Evolutionary conservation across 2,888 invertebrate genomes (phyloP), one percentile per base, ranked within the genome.

Genomic region (Acleris sparsana): DNA sequence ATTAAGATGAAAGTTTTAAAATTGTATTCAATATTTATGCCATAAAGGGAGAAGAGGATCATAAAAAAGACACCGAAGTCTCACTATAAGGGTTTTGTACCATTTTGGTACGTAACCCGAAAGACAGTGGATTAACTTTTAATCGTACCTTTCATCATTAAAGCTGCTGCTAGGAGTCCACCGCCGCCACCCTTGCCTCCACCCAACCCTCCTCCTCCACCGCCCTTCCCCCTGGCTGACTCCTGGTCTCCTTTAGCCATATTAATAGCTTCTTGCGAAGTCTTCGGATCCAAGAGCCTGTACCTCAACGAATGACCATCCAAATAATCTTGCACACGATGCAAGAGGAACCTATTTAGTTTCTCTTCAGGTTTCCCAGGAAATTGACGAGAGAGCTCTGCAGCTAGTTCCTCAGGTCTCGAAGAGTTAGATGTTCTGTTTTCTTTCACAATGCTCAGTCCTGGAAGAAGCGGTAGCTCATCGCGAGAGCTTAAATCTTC

Each of bases 281-380:
- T 94, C 65, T 93, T 87, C 9, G 94, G 93, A 80, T 96, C 95
- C 78, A 96, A 87, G 25, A 97, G 87, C 74, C 95, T 95, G 69
- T 97, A 94, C 63, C 94, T 95, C 72, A 97, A 84, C 0, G 96
- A 94, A 76, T 96, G 96, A 0, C 95, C 95, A 81, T 95, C 95
- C 22, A 97, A 85, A 72, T 96, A 96, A 71, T 94, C 94, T 51
- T 95, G 94, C 13, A 97, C 83, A 20, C 92, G 84, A 71, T 95
- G 95, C 62, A 96, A 75, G 18, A 97, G 90, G 75, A 95, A 96
- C 3, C 95, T 94, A 77, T 97, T 96, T 13, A 97, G 83, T 20
- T 96, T 94, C 63, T 95, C 95, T 69, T 96, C 95, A 0, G 96
- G 94, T 79, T 96, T 96, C 55, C 96, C 95, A 0, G 97, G 96